phyloP scores from a whole-genome alignment of 92 coral and sea anemone species.

The Virgularia gustaviana region DNA sequence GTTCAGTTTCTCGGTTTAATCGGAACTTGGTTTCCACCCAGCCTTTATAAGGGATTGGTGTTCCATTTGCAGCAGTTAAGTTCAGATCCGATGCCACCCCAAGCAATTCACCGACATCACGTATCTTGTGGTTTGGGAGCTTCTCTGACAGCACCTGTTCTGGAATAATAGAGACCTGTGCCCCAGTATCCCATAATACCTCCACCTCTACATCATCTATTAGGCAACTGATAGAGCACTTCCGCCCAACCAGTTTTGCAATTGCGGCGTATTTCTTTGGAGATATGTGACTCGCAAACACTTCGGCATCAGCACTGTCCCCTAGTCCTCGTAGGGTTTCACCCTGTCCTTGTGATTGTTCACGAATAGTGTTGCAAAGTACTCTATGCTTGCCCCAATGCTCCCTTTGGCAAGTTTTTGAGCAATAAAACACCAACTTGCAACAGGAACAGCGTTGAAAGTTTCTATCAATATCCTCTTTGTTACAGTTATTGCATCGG shows the following conservation, averaged over 20 bases:
- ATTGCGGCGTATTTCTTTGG: slow-evolving; percentile 49
- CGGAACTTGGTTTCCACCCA: slow-evolving; percentile 60
- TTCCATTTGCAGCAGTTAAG: slow-evolving; percentile 68
- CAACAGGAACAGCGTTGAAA: slow-evolving; percentile 46
- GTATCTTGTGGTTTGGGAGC: slow-evolving; percentile 32
- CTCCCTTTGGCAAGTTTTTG: slow-evolving; percentile 36
- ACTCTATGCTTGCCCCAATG: slow-evolving; percentile 50
- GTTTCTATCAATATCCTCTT: slow-evolving; percentile 28
- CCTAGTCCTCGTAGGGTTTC: slow-evolving; percentile 46
- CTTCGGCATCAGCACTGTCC: slow-evolving; percentile 13
- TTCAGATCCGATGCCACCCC: slow-evolving; percentile 21
- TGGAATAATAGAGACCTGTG: slow-evolving; percentile 55
- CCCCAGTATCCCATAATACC: slow-evolving; percentile 68
- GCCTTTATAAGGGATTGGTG: slow-evolving; percentile 57
- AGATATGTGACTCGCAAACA: slow-evolving; percentile 50
- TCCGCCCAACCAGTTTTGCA: slow-evolving; percentile 49
- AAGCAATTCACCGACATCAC: slow-evolving; percentile 52
- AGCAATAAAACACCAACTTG: slow-evolving; percentile 50
- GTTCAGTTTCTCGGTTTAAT: slow-evolving; percentile 36
- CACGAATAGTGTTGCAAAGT: slow-evolving; percentile 50
- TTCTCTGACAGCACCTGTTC: slow-evolving; percentile 42
- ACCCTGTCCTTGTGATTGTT: slow-evolving; percentile 24
- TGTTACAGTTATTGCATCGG: slow-evolving; percentile 50
- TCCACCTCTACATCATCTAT: slow-evolving; percentile 29
- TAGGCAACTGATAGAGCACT: slow-evolving; percentile 48